phyloP scores from a whole-genome alignment of 2,888 invertebrate species.

The Agonum fuliginosum region DNA sequence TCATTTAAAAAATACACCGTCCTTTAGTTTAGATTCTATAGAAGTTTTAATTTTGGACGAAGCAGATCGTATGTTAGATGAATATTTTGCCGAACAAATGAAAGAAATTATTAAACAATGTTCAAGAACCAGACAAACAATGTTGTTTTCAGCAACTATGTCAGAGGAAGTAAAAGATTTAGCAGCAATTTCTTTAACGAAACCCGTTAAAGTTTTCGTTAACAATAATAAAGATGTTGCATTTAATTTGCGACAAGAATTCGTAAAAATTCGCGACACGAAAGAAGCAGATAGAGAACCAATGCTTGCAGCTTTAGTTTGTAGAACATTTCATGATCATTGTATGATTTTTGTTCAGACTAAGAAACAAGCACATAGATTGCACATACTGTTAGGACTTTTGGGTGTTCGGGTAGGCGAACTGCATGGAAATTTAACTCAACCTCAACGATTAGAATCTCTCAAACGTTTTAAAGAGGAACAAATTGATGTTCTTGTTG shows the following conservation, averaged over 20 bases:
- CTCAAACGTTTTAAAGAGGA: conserved; percentile 91
- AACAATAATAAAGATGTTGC: conserved; percentile 98
- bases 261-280: conserved; percentile 92
- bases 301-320: conserved; percentile 86
- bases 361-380: conserved; percentile 94
- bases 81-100: conserved; percentile 99
- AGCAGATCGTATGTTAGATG: conserved; percentile 95
- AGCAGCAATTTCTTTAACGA: conserved; percentile 92
- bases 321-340: conserved; percentile 92
- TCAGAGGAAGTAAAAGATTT: conserved; percentile 97
- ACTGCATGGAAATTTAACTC: conserved; percentile 96
- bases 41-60: conserved; percentile 91
- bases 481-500: conserved; percentile 85
- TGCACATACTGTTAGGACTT: conserved; percentile 93
- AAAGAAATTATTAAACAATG: conserved; percentile 97
- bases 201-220: conserved; percentile 96
- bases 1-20: conserved; percentile 96
- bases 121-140: conserved; percentile 92
- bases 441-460: conserved; percentile 94
- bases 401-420: conserved; percentile 91
- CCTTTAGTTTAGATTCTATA: conserved; percentile 91
- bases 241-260: conserved; percentile 96
- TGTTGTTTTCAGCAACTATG: conserved; percentile 99
- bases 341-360: conserved; percentile 98
- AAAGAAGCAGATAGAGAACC: conserved; percentile 95